phyloP scores from a whole-genome alignment of 2,888 invertebrate genomes.

The Drosophila percnosoma region DNA sequence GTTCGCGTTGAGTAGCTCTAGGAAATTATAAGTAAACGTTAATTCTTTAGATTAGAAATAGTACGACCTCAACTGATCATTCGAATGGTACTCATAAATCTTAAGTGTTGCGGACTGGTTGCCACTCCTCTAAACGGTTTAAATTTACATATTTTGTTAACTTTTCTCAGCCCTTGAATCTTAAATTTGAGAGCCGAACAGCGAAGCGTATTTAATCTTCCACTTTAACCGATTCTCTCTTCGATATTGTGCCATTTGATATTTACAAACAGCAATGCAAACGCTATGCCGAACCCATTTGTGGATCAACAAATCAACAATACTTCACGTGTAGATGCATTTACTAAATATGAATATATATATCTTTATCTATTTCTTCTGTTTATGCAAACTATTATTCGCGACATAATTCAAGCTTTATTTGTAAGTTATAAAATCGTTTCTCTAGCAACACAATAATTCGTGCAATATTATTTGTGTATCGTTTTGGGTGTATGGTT shows the following conservation, averaged over 20 bases:
- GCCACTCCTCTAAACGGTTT: slow-evolving; percentile 31
- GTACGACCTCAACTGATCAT: neutral
- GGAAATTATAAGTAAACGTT: neutral
- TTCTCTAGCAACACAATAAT: slow-evolving; percentile 46
- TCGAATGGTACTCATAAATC: neutral
- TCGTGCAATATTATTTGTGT: slow-evolving; percentile 62
- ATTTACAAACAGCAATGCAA: slow-evolving; percentile 38
- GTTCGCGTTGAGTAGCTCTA: neutral
- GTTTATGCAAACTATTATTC: slow-evolving; percentile 59
- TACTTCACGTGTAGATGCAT: slow-evolving; percentile 8
- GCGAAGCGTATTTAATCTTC: slow-evolving; percentile 31
- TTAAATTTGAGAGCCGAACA: neutral
- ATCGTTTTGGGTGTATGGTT: slow-evolving; percentile 8
- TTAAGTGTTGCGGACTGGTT: slow-evolving; percentile 28
- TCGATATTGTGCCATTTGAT: slow-evolving; percentile 53
- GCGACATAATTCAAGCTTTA: slow-evolving; percentile 70
- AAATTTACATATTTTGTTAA: slow-evolving; percentile 15
- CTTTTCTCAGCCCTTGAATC: slow-evolving; percentile 14
- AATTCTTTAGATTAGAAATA: neutral
- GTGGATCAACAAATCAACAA: slow-evolving; percentile 15
- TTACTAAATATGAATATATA: neutral
- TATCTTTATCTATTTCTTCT: neutral
- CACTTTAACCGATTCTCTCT: slow-evolving; percentile 8
- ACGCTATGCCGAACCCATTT: slow-evolving; percentile 37
- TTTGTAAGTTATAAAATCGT: slow-evolving; percentile 75